Base-by-base conservation (phyloP, 2,888 invertebrate species). In the Sarcophaga variegata region DNA sequence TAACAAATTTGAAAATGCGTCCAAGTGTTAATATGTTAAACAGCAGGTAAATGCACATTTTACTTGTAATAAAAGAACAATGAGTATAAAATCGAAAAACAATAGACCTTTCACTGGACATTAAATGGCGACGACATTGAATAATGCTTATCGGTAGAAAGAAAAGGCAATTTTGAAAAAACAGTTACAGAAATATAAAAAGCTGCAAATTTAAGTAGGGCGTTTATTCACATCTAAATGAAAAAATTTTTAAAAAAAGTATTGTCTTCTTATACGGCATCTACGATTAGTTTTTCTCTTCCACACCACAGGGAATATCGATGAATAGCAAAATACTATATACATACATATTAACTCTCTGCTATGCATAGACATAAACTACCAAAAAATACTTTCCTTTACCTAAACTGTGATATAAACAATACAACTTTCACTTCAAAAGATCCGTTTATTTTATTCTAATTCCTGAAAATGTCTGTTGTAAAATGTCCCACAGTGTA, bases 1-100 rank as follows among this genome's bases (percentile, higher is more conserved):
- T 10, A 37, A 37, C 2, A 37, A 37, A 37, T 37, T 37, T 37
- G 10, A 37, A 37, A 37, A 37, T 37, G 37, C 8, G 2, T 22
- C n/a, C n/a, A 81, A 75, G 77, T 85, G 88, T 67, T 87, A 87
- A 87, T 87, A 81, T 87, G 86, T 81, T 87, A 81, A 85, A 85
- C 87, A 88, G 87, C 88, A 85, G 85, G 88, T 69, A 66, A 54
- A 60, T 63, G 12, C 27, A 20, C 12, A 49, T 54, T 54, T 54
- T 54, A 2, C 54, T 54, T 14, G 54, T 17, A 17, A 54, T 54
- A 37, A 37, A 1, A 2, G 8, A 37, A 10, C 37, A 37, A 37
- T 10, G 37, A 37, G 8, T 37, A 37, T 37, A 37, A 37, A 37
- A 10, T 37, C 37, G 37, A 6, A 37, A 37, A 37, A 37, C 6